Evolutionary conservation across 1,140 invertebrate genomes (phyloP), one percentile per base, ranked within the genome.

Genomic region (Drosophila elegans): DNA sequence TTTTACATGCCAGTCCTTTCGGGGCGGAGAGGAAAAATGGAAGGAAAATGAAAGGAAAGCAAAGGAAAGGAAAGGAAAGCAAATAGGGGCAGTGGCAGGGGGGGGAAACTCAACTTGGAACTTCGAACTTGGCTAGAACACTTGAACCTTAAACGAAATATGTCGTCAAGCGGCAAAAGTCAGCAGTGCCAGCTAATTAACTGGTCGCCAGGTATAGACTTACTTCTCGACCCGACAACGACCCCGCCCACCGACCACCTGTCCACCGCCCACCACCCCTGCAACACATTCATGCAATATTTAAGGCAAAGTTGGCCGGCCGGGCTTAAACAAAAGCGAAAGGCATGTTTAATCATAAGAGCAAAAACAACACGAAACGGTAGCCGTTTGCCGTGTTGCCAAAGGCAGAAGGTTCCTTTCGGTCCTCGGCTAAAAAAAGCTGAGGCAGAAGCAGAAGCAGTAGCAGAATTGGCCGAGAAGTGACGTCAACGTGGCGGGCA

Each of bases 291-390:
- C 84, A 88, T 88, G 74, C 84, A 88, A 88, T 88, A 88, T 88
- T 88, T 83, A 88, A 88, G 63, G 57, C 78, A 77, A 88, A 88
- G 71, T 63, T 85, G 66, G 74, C 46, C 53, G 83, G 83, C 64
- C 57, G 53, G 57, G 78, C 83, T 85, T 82, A 88, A 86, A 86
- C 82, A 88, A 89, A 88, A 83, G 84, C 75, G 84, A 88, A 88
- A 88, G 83, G 84, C 83, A 88, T 88, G 80, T 88, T 88, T 88
- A 88, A 88, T 88, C 83, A 88, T 88, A 88, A 88, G 84, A 88
- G 83, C 83, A 88, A 86, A 80, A 86, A 79, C 79, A 86, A 86
- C 83, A 88, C 45, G 66, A 39, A 49, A 45, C 29, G 46, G 61
- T 51, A 13, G 49, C 64, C 49, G 42, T 53, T 46, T 62, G 62